phyloP scores from a whole-genome alignment of 1,140 invertebrate genomes.

The Caenorhabditis tropicalis region DNA sequence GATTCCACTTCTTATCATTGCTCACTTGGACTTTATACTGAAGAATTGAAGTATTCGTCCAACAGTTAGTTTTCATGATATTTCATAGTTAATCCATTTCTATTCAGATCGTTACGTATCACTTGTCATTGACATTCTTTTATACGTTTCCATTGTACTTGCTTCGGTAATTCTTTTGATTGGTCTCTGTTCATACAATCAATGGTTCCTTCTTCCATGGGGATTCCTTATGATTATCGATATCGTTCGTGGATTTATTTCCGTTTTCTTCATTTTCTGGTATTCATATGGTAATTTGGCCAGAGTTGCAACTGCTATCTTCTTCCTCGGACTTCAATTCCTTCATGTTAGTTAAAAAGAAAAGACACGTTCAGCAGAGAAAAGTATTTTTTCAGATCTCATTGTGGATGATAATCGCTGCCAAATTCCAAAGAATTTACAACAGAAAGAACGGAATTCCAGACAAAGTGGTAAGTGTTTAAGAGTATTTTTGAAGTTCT shows the following conservation, averaged over 20 bases:
- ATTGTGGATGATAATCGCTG: constrained; percentile 65
- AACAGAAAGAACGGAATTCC: constrained; percentile 62
- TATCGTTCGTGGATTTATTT: constrained; percentile 69
- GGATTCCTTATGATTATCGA: constrained; percentile 67
- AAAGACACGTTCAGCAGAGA: not conserved
- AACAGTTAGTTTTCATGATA: constrained; percentile 56
- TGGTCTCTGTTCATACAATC: constrained; percentile 59
- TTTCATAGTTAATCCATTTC: not conserved
- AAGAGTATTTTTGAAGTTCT: not conserved
- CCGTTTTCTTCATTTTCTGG: constrained; percentile 68
- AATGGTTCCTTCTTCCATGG: constrained; percentile 71
- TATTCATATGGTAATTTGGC: constrained; percentile 69
- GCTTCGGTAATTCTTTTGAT: constrained; percentile 66
- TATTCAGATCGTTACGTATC: constrained; percentile 61
- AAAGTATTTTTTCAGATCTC: constrained; percentile 63
- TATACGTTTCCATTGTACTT: constrained; percentile 65
- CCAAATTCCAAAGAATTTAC: constrained; percentile 72
- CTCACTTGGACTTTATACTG: constrained; percentile 71
- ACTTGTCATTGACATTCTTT: constrained; percentile 62
- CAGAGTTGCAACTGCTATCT: constrained; percentile 69
- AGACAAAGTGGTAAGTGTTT: constrained; percentile 54
- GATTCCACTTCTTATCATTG: constrained; percentile 71
- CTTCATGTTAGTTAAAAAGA: constrained; percentile 64
- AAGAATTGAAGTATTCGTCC: constrained; percentile 66
- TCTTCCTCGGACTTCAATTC: constrained; percentile 71